These are phyloP conservation scores for Bombylius discolor DNA, from an alignment of 2,888 invertebrate genomes.

Conservation along the genomic window DNA sequence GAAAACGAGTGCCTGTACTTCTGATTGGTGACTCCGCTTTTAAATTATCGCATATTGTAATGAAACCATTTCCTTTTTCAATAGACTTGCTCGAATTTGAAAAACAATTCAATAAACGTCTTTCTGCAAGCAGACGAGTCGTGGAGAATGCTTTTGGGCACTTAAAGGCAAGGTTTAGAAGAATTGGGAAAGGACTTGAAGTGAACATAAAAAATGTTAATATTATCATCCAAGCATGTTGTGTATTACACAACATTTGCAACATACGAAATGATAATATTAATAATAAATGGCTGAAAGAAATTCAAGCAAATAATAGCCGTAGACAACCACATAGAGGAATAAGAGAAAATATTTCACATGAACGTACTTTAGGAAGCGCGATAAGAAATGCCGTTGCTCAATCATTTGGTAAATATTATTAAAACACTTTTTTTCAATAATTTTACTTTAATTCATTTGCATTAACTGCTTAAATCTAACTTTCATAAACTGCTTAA, in stretches of 20 bases:
- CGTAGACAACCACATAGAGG: too few species aligned
- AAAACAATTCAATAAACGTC: constrained; percentile 7
- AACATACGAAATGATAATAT: neutral
- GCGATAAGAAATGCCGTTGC: too few species aligned
- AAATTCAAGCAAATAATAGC: too few species aligned
- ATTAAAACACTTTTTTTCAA: too few species aligned
- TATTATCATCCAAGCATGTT: constrained; percentile 7
- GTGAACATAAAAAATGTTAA: neutral
- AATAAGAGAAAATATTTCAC: too few species aligned
- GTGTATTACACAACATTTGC: constrained; percentile 6
- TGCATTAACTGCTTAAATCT: too few species aligned
- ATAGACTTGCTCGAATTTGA: constrained; percentile 3
- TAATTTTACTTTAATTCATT: too few species aligned
- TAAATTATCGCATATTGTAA: constrained; percentile 2
- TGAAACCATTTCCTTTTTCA: constrained; percentile 13
- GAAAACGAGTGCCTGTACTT: constrained; percentile 8
- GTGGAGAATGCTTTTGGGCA: constrained; percentile 7
- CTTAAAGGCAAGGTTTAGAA: constrained; percentile 13
- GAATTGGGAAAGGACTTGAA: constrained; percentile 10
- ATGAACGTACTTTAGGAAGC: too few species aligned
- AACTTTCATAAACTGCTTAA: too few species aligned
- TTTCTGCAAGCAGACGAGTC: constrained; percentile 8
- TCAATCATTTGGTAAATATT: too few species aligned
- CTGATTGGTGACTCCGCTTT: constrained; percentile 9
- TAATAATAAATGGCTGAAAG: neutral